Evolutionary conservation across 2,888 invertebrate genomes (phyloP).

Genomic region (Chalcosyrphus nemorum): DNA sequence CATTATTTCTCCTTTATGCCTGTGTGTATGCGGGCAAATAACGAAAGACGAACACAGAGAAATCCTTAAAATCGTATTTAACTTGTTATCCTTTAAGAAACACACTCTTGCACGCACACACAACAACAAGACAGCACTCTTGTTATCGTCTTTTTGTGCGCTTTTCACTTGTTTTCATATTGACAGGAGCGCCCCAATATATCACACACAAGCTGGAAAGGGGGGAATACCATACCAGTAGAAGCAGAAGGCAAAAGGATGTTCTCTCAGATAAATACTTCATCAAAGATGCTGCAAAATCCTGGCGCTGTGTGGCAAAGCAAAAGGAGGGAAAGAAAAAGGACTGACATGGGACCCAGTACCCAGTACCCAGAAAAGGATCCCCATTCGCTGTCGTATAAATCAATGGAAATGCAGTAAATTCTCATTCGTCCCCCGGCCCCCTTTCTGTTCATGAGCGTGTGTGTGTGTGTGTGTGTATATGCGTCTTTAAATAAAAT

Average conservation of each 20-base stretch:
- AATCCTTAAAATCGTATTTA: slow-evolving; percentile 64
- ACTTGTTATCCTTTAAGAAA: slow-evolving; percentile 63
- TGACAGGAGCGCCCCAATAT: slow-evolving; percentile 70
- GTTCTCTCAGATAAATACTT: slow-evolving; percentile 65
- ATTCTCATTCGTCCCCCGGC: slow-evolving; percentile 38
- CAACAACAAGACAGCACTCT: slow-evolving; percentile 30
- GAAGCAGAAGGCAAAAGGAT: slow-evolving; percentile 56
- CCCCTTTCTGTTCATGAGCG: not conserved
- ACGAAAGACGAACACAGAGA: slow-evolving; percentile 3
- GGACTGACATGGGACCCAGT: slow-evolving; percentile 63
- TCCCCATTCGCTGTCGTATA: slow-evolving; percentile 64
- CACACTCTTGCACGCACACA: slow-evolving; percentile 1
- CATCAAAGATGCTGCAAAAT: slow-evolving; percentile 66
- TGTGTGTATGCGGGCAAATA: slow-evolving; percentile 4
- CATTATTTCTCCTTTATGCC: slow-evolving; percentile 55
- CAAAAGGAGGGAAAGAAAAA: slow-evolving; percentile 9
- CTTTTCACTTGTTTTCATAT: slow-evolving; percentile 64
- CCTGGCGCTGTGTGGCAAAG: not conserved
- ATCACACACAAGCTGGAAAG: slow-evolving; percentile 43
- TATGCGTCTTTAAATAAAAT: slow-evolving; percentile 57
- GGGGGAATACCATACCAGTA: not conserved
- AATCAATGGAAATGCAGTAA: slow-evolving; percentile 73
- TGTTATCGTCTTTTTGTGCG: slow-evolving; percentile 50
- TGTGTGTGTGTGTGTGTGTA: slow-evolving; percentile 27
- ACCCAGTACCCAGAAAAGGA: slow-evolving; percentile 53